Percentiles rank a stretch among this genome's conserved stretches.
These are phyloP conservation scores for Scyliorhinus canicula DNA, from an alignment of 2,797 vertebrate species.

Conservation along the genomic window DNA sequence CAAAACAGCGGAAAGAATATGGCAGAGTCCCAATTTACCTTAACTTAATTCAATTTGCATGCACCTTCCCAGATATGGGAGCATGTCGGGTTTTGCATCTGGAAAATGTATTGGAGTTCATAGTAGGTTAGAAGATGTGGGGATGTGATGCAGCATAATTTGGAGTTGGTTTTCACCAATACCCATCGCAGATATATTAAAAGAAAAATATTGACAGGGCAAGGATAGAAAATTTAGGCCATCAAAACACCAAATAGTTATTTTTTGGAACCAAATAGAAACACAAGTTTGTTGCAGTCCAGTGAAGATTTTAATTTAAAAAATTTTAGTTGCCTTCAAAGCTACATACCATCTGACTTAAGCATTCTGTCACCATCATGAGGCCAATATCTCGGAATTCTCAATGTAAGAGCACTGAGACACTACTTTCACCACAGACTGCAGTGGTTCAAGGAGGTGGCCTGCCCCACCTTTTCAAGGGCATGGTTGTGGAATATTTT, in stretches of 20 bases:
- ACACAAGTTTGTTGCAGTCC: neutral
- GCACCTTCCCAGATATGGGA: neutral
- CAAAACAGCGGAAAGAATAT: neutral
- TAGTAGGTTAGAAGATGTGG: neutral
- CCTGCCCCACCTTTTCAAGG: neutral
- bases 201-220: neutral
- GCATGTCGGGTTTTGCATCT: neutral
- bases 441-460: neutral
- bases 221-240: neutral
- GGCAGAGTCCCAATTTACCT: neutral
- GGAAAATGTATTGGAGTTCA: no score
- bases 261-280: neutral
- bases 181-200: neutral
- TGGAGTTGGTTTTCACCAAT: neutral
- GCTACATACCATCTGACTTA: neutral
- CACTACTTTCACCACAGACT: neutral
- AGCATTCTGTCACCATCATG: neutral
- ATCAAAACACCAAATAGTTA: neutral
- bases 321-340: neutral
- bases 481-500: neutral
- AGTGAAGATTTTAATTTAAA: neutral
- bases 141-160: no score
- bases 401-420: neutral
- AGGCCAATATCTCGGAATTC: neutral
- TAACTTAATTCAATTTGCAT: neutral